Evolutionary conservation across 1,140 invertebrate species (phyloP).

Genomic region (Pteromalus puparum): DNA sequence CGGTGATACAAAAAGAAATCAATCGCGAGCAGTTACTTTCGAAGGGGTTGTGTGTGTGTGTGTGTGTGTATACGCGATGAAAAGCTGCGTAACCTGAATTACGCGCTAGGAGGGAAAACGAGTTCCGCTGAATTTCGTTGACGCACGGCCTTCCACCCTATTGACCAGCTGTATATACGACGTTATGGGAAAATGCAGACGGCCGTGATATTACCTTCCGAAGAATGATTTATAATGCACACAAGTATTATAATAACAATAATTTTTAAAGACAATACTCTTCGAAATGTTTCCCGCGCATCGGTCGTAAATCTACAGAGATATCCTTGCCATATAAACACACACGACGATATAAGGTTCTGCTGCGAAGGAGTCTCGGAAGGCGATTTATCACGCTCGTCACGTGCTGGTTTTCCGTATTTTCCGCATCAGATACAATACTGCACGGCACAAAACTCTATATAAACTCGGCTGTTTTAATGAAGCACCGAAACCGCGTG

Average conservation of each 20-base stretch:
- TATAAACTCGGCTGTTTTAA: background rate
- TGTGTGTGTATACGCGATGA: background rate
- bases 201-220: background rate
- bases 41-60: background rate
- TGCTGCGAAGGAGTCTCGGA: background rate
- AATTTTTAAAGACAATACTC: background rate
- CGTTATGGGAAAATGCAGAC: background rate
- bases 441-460: background rate
- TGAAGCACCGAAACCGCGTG: background rate
- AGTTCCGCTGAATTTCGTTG: background rate
- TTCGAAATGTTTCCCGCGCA: no score
- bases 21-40: background rate
- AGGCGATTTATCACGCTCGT: constrained; percentile 25
- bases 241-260: background rate
- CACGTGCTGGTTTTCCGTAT: constrained; percentile 1
- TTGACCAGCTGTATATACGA: background rate
- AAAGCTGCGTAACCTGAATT: background rate
- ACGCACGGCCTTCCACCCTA: background rate
- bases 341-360: background rate
- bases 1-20: background rate
- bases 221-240: background rate
- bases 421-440: background rate
- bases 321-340: background rate
- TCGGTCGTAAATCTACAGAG: background rate
- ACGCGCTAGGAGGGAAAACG: background rate